Evolutionary conservation across 2,888 invertebrate species (phyloP), one percentile per base, ranked within the genome.

Genomic region (Coremacera marginata): DNA sequence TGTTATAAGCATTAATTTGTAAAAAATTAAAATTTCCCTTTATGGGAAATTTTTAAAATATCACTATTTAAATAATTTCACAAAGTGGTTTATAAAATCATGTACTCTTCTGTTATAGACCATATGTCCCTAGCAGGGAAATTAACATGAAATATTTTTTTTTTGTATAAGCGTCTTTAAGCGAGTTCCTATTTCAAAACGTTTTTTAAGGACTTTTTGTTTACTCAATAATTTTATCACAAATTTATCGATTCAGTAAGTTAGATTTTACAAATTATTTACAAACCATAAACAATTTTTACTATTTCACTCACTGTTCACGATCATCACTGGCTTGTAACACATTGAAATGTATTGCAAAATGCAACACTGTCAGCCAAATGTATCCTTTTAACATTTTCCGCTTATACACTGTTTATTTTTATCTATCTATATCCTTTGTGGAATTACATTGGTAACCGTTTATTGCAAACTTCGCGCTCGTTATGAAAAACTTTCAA

Each of bases 231-330:
- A 31, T 7, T 37, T 37, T 5, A 37, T 8, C 37, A 37, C 37
- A 37, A 1, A 7, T 37, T 4, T 8, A 8, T 31, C 31, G 31
- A 31, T 5, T 37, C 37, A 37, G 8, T 5, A 5, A 37, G 37
- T 8, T 37, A 8, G n/a, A 8, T 37, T 19, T 51, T 0, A 52
- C 11, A 7, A 16, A 57, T 16, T 71, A 3, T 22, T n/a, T 16
- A 11, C 5, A 25, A 11, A 60, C 7, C 62, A 22, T 62, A 27
- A n/a, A 55, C 8, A 68, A 44, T 44, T 44, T 37, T 25, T 1
- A 51, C 22, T 62, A n/a, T 57, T 16, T 25, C 31, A 78, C 84
- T 83, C 80, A 87, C 87, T 87, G 83, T 81, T 87, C 87, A n/a
- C 83, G 82, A 7, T 84, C 86, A 76, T 82, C 83, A 67, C 81